These are phyloP conservation scores for Verasper variegatus DNA, from an alignment of 2,113 vertebrate species.

Conservation along the genomic window DNA sequence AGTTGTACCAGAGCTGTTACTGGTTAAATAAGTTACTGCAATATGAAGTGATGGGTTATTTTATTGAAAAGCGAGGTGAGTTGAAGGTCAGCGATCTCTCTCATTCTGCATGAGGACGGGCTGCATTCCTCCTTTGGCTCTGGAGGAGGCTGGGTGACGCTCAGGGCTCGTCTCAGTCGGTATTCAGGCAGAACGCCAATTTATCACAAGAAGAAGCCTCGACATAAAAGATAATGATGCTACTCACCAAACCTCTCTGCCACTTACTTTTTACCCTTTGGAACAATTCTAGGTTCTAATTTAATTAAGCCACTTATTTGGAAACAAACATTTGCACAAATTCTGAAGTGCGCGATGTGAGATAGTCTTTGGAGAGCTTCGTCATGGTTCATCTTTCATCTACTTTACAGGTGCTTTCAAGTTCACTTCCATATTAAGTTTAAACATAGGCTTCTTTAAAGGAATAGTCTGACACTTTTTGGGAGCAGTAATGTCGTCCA, in stretches of 20 bases:
- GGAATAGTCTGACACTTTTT: no score
- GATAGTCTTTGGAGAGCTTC: no score
- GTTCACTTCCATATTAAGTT: no score
- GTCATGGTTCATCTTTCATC: no score
- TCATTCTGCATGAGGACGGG: slow-evolving; percentile 41
- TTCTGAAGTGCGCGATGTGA: no score
- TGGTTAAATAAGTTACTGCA: slow-evolving; percentile 11
- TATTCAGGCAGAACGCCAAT: not conserved
- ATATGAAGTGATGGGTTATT: slow-evolving; percentile 33
- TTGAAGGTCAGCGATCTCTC: slow-evolving; percentile 26
- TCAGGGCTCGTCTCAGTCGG: slow-evolving; percentile 16
- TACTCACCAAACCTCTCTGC: not conserved
- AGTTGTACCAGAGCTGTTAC: slow-evolving; percentile 32
- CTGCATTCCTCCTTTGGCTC: slow-evolving; percentile 30
- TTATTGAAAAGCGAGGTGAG: slow-evolving; percentile 8
- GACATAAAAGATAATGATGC: not conserved
- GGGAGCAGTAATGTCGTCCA: no score
- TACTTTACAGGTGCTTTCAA: no score
- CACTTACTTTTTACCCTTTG: no score
- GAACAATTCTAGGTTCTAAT: no score
- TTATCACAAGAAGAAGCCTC: not conserved
- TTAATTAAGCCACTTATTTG: no score
- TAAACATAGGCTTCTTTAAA: no score
- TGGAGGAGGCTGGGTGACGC: slow-evolving; percentile 28
- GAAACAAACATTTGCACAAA: no score